A percentile compares a stretch with the other conserved stretches of the same genome.
These are phyloP conservation scores for Drosophila malerkotliana DNA, from an alignment of 1,140 invertebrate genomes.

Conservation along the genomic window DNA sequence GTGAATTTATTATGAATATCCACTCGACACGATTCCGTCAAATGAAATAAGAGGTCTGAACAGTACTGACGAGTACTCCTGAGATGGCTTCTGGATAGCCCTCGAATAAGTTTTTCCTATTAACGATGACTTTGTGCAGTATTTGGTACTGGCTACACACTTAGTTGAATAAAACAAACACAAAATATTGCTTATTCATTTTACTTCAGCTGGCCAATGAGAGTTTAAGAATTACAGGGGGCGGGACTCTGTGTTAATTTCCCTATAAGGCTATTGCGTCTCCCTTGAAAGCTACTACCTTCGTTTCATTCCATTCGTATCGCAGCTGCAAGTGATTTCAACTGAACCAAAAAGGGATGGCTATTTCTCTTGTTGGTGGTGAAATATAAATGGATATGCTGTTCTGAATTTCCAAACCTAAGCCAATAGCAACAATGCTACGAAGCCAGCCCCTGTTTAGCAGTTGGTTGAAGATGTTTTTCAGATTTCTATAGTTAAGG, in stretches of 20 bases:
- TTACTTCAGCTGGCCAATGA: slow-evolving; percentile 53
- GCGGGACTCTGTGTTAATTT: slow-evolving; percentile 45
- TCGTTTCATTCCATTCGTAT: slow-evolving; percentile 39
- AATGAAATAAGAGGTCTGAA: slow-evolving; percentile 85
- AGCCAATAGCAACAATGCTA: slow-evolving; percentile 35
- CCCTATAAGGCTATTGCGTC: slow-evolving; percentile 19
- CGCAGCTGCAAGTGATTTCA: neutral
- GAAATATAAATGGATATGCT: slow-evolving; percentile 9
- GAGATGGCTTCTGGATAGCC: slow-evolving; percentile 84
- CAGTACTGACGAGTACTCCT: slow-evolving; percentile 84
- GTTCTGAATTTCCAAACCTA: slow-evolving; percentile 10
- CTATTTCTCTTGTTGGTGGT: slow-evolving; percentile 11
- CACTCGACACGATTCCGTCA: slow-evolving; percentile 84
- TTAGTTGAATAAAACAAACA: slow-evolving; percentile 79
- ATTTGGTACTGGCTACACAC: slow-evolving; percentile 77
- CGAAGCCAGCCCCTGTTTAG: slow-evolving; percentile 52
- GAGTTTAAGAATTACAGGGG: slow-evolving; percentile 33
- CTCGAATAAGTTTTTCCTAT: slow-evolving; percentile 84
- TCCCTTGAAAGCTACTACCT: slow-evolving; percentile 16
- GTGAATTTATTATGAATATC: slow-evolving; percentile 84
- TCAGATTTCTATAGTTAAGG: slow-evolving; percentile 40
- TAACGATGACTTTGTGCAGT: slow-evolving; percentile 80
- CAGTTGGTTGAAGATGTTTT: slow-evolving; percentile 36
- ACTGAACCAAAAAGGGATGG: slow-evolving; percentile 35
- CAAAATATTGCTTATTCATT: slow-evolving; percentile 80